phyloP scores from a whole-genome alignment of 2,888 invertebrate genomes.

The Drosophila mulleri region DNA sequence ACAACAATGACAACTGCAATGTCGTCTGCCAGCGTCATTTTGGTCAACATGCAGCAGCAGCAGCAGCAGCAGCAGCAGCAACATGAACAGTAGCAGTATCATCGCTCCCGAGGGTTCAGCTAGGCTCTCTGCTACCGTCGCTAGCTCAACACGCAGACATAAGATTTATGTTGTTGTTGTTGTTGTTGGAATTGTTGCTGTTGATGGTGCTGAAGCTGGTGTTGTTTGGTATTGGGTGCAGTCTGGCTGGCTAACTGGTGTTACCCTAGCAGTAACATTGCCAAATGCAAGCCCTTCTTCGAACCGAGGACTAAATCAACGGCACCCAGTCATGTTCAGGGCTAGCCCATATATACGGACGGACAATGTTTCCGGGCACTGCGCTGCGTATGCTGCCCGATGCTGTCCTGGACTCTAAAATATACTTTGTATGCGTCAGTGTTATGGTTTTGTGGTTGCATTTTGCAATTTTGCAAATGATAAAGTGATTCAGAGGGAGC shows the following conservation, averaged over 20 bases:
- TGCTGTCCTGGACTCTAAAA: conserved; percentile 52
- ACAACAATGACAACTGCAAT: conserved; percentile 33
- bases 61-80: conserved; percentile 31
- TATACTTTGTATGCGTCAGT: conserved; percentile 72
- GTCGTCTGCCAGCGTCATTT: conserved; percentile 34
- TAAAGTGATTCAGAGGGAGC: conserved; percentile 68
- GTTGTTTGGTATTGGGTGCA: conserved; percentile 19
- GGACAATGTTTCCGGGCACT: conserved; percentile 55
- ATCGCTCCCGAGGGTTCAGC: conserved; percentile 3
- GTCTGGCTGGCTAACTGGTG: conserved; percentile 13
- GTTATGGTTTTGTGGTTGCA: conserved; percentile 80
- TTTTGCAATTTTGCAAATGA: conserved; percentile 80
- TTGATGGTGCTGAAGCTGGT: conserved; percentile 14
- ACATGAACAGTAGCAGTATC: conserved; percentile 26
- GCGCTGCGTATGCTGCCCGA: conserved; percentile 67
- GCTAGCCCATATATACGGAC: conserved; percentile 37
- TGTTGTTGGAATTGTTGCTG: conserved; percentile 11
- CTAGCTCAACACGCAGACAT: conserved; percentile 59
- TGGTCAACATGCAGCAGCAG: conserved; percentile 34
- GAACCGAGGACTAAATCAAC: conserved; percentile 69
- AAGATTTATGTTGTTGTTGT: conserved; percentile 65
- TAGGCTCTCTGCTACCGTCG: conserved; percentile 32
- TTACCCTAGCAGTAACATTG: conserved; percentile 25
- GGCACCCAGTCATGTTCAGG: conserved; percentile 40
- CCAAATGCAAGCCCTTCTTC: conserved; percentile 63